Evolutionary conservation across 2,113 vertebrate genomes (phyloP), one percentile per base, ranked within the genome.

Genomic region (Columba livia): DNA sequence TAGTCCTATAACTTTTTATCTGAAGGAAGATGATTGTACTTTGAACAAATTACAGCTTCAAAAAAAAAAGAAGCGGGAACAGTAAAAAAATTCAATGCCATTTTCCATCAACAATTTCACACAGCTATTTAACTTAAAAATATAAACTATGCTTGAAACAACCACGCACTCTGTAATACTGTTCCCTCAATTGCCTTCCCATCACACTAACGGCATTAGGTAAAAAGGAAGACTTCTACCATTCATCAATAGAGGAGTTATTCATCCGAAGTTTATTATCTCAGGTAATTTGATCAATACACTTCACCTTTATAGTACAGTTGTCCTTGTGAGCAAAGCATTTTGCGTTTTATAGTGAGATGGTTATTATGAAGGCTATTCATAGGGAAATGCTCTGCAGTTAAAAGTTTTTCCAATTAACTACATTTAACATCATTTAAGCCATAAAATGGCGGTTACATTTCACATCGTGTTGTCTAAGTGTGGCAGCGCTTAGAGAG

Each of bases 381-480:
- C 92, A 19, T 36, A 90, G 94, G 83, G 94, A 97, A 97, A 96
- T 96, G 93, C 90, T 96, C 90, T 93, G 95, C 96, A 95, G 96
- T 97, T 97, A 96, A 96, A 96, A 96, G 95, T 97, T 96, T 97
- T 96, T 96, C 95, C 96, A 96, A 96, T 96, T 97, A 97, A 97
- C 96, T 94, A 94, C 96, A 96, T 95, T 96, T 95, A 96, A 94
- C 95, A 94, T 65, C 93, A 72, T 79, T 92, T 72, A 77, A 85
- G 92, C 84, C 86, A 82, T 96, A 96, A 97, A 97, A 54, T 19
- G 73, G 83, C 2, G 73, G 93, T 84, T 96, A 65, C 95, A 70
- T 92, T 87, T 84, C 96, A 50, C 86, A 81, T 72, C 36, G 1
- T 92, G 94, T 90, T 95, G 96, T 72, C 54, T 29, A 82, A 96